Base-by-base conservation (phyloP, 2,888 invertebrate genomes). In the Biston betularia region DNA sequence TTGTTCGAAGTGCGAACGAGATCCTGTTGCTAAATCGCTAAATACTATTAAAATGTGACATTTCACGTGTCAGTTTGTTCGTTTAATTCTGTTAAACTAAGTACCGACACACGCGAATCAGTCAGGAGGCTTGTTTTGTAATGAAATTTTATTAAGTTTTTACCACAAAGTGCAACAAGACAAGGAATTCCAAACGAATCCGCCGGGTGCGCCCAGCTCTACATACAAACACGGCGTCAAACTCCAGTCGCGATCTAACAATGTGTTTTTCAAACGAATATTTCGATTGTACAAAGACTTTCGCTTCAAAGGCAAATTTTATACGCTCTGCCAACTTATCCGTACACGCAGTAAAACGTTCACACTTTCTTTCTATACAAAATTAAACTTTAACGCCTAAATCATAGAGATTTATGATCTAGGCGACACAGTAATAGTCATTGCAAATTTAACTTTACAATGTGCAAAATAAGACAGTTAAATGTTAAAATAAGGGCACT, bases 221-320 rank as follows among this genome's bases (percentile, higher is more conserved):
- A n/a, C 8, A 42, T 60, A 53, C 52, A 57, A 58, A 45, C 38
- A 48, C 46, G 42, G 35, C 53, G 48, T 62, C 38, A 62, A 66
- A 50, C 54, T 59, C 56, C 48, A 46, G 54, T 40, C 48, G 48
- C 62, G 66, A 62, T 62, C 68, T 63, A 68, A 68, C 63, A 68
- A 63, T 60, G 68, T 63, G 56, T 63, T 56, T 67, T 60, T 52
- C 63, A 63, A 63, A 63, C 67, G 59, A 56, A 68, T 68, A 52
- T 68, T 63, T 38, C 63, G 59, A 68, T 68, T 68, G 63, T 56
- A 63, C 68, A 63, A 68, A 63, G 68, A 68, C 63, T 63, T 55
- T 67, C 44, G 52, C 49, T 52, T 68, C 68, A 68, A 68, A 68
- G 62, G 59, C 63, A 35, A 59, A 63, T 68, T 68, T 68, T 60